Evolutionary conservation across 2,888 invertebrate species (phyloP).

Genomic region (Parthenolecanium corni): DNA sequence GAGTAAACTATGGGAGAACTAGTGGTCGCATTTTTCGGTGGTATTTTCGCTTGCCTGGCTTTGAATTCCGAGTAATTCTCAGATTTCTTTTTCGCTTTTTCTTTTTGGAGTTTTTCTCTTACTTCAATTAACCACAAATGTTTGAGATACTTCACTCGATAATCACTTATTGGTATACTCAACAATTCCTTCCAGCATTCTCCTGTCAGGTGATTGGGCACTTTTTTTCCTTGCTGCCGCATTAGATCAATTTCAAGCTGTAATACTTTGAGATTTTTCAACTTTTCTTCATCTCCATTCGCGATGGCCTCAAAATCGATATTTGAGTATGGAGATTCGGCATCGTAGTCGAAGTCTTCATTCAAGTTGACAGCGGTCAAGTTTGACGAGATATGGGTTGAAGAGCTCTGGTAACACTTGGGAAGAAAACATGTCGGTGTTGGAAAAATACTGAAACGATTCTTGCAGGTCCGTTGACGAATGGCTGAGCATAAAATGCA

Average conservation of each 20-base stretch:
- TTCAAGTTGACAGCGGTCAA: no score
- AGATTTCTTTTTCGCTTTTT: conserved; percentile 32
- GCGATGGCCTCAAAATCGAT: conserved; percentile 38
- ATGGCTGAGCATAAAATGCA: no score
- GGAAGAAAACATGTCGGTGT: no score
- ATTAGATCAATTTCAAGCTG: conserved; percentile 63
- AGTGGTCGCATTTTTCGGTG: conserved; percentile 1
- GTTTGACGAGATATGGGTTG: no score
- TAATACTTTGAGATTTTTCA: conserved; percentile 54
- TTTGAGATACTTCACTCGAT: conserved; percentile 41
- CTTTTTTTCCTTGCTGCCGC: conserved; percentile 55
- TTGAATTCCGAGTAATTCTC: conserved; percentile 34
- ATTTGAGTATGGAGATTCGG: not conserved
- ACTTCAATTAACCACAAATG: conserved; percentile 35
- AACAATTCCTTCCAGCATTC: conserved; percentile 56
- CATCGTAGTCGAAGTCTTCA: not conserved
- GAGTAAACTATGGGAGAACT: conserved; percentile 37
- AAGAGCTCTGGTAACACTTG: no score
- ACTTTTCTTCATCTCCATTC: conserved; percentile 45
- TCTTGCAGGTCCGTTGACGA: no score
- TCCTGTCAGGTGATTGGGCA: conserved; percentile 48
- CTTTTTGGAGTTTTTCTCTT: conserved; percentile 33
- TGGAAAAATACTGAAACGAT: no score
- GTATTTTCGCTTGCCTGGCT: not conserved
- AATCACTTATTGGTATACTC: conserved; percentile 43